Evolutionary conservation across 92 coral and sea anemone species (phyloP), one percentile per base, ranked within the genome.

Genomic region (Actinernus sp.): DNA sequence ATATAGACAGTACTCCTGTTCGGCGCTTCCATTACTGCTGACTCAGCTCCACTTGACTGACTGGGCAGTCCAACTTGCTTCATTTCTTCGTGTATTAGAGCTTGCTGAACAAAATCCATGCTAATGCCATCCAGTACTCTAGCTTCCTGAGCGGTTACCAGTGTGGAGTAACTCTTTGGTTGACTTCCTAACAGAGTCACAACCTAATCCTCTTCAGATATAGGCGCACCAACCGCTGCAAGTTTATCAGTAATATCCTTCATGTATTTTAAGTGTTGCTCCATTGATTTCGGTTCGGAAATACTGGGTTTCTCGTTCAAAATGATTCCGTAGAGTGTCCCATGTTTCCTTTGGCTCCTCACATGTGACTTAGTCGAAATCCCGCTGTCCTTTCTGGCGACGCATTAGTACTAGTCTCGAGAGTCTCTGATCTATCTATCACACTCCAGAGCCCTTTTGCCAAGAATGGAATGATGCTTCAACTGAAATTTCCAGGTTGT

Each of bases 221-320:
- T 67, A 17, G 89, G 78, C 28, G 79, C 74, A 48, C 76, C 82
- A 48, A 75, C 61, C 22, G 84, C 89, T 2, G 84, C 74, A 52
- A 74, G 76, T 51, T 68, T 68, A 54, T 84, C 71, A 4, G 83
- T 83, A 20, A 74, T 40, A 67, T 34, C 65, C 32, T 63, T 74
- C 76, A 66, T 82, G 50, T 47, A 41, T 63, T 68, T 68, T 31
- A 68, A 69, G 69, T 83, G 84, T 60, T 61, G 72, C 21, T 83
- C 90, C 68, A 68, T 72, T 2, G 57, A 61, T 49, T 68, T 74
- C 16, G 82, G 70, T 49, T 63, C 63, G 41, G 46, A 65, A 68
- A 74, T 82, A 68, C 65, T 71, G 12, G 77, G 88, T 31, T 53
- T 49, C 61, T 18, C 60, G 80, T 27, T 73, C 79, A 54, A 69